Percentiles rank a stretch among this genome's conserved stretches.
These are phyloP conservation scores for Callaeas wilsoni DNA, from an alignment of 2,113 vertebrate genomes.

Conservation along the genomic window DNA sequence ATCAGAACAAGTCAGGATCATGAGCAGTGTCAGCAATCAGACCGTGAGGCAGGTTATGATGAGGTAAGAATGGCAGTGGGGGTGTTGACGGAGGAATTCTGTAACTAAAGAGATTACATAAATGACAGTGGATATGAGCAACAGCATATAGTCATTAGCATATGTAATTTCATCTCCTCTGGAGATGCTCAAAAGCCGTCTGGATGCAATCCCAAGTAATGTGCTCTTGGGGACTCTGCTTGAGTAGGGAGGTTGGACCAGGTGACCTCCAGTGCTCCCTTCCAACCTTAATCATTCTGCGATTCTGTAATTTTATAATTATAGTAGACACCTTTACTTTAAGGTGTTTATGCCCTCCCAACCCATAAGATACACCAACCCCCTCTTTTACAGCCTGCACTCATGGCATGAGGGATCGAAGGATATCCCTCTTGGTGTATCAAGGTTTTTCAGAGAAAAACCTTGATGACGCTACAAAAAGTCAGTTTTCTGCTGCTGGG, in stretches of 20 bases:
- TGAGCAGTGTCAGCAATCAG: background rate
- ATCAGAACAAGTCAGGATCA: background rate
- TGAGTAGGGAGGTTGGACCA: background rate
- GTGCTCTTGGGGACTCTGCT: background rate
- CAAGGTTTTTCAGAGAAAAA: background rate
- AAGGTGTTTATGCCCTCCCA: background rate
- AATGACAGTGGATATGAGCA: background rate
- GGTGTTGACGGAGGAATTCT: background rate
- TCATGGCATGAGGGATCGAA: accelerated
- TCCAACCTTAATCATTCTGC: background rate
- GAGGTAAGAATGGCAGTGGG: background rate
- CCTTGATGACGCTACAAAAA: background rate
- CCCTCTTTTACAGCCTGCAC: background rate
- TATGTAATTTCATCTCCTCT: background rate
- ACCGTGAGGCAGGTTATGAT: background rate
- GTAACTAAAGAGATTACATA: background rate
- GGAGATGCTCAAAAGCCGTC: background rate
- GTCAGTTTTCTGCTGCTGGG: background rate
- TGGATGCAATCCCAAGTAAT: background rate
- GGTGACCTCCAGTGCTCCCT: background rate
- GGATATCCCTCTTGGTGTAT: background rate
- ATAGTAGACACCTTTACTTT: background rate
- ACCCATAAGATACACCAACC: background rate
- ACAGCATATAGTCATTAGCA: background rate
- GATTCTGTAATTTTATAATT: background rate